These are phyloP conservation scores for Varanus salvator DNA, from an alignment of 2,113 vertebrate species.

Conservation along the genomic window DNA sequence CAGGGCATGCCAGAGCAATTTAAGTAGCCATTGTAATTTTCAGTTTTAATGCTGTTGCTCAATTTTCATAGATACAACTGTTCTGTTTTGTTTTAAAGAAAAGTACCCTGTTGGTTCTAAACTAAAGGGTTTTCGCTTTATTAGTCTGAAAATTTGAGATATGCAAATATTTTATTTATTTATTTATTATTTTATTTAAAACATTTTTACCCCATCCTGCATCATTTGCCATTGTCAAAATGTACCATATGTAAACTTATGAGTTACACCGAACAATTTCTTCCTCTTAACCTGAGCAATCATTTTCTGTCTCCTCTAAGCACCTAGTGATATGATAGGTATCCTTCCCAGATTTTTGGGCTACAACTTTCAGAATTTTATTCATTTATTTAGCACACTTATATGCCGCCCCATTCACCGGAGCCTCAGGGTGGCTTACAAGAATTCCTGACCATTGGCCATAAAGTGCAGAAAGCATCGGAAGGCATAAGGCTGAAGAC, in stretches of 20 bases:
- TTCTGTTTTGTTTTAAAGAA: too few relatives aligned
- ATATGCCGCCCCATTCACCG: too few relatives aligned
- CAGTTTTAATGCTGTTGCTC: background rate
- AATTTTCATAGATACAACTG: background rate
- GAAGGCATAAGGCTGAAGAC: too few relatives aligned
- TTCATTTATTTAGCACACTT: too few relatives aligned
- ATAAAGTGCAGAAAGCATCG: too few relatives aligned
- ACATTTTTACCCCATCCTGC: too few relatives aligned
- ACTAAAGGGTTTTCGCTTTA: background rate
- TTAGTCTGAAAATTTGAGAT: background rate
- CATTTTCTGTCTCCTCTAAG: background rate
- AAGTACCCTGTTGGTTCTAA: background rate
- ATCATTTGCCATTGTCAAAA: background rate
- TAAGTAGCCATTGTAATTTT: constrained; percentile 15
- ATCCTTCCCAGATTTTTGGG: too few relatives aligned
- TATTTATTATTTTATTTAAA: too few relatives aligned
- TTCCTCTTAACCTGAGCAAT: background rate
- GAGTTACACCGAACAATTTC: background rate
- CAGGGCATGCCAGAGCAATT: background rate
- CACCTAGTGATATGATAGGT: background rate
- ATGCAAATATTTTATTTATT: too few relatives aligned
- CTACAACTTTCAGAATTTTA: too few relatives aligned
- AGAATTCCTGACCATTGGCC: too few relatives aligned
- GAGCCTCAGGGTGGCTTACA: too few relatives aligned
- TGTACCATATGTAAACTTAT: background rate